Percentiles rank a stretch among this genome's conserved stretches.
Conservation (phyloP, 2,797 vertebrate species). For the Loris lydekkerianus region DNA sequence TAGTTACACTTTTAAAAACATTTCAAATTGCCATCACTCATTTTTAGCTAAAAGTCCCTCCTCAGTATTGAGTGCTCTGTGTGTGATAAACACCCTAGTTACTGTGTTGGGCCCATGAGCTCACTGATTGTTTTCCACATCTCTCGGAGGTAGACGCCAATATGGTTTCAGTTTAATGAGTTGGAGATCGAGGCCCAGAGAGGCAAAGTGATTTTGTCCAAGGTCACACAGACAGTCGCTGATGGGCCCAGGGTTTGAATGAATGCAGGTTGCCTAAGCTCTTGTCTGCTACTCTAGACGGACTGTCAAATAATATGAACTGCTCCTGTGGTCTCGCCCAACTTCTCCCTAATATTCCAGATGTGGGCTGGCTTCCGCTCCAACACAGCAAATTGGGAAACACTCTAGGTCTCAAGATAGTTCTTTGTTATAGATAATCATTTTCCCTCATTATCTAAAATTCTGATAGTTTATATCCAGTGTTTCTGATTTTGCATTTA, state of each 20-base stretch:
- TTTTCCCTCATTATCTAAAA: background rate
- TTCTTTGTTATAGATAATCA: background rate
- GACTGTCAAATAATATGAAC: background rate
- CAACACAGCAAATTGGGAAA: background rate
- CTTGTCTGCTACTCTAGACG: background rate
- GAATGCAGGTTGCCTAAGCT: background rate
- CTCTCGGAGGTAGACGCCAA: background rate
- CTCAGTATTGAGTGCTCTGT: background rate
- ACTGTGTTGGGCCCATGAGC: background rate
- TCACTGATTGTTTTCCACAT: background rate
- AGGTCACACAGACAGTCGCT: background rate
- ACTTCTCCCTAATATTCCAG: background rate
- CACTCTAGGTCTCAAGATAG: background rate
- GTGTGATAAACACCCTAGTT: background rate
- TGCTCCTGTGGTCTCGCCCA: background rate
- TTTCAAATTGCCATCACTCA: background rate
- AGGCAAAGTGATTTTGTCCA: background rate
- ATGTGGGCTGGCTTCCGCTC: background rate
- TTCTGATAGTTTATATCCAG: background rate
- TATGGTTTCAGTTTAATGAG: background rate
- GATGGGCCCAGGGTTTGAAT: background rate
- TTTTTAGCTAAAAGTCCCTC: background rate
- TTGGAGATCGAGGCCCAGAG: background rate
- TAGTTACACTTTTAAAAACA: constrained; percentile 12
- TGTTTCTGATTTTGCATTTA: background rate